These are phyloP conservation scores for Corvus cornix DNA, from an alignment of 2,113 vertebrate species.

Conservation along the genomic window DNA sequence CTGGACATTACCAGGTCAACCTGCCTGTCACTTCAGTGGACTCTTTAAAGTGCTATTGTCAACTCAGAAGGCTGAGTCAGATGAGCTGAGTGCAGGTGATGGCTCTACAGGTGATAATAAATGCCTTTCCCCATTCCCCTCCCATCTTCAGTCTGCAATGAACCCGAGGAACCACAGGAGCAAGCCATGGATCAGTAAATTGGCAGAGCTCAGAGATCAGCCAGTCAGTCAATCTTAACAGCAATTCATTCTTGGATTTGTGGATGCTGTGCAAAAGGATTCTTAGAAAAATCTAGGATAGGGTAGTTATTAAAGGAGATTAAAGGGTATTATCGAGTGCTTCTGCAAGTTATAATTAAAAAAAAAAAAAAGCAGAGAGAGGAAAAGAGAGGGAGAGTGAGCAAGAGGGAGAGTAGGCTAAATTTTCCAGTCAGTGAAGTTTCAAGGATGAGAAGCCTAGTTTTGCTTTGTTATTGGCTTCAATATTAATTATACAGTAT, in stretches of 20 bases:
- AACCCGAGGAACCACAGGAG: neutral
- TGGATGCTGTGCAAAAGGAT: slow-evolving; percentile 66
- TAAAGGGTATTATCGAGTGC: slow-evolving; percentile 74
- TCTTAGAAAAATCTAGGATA: slow-evolving; percentile 66
- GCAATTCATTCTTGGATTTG: slow-evolving; percentile 68
- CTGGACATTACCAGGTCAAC: neutral
- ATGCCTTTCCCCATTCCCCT: neutral
- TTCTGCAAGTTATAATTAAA: slow-evolving; percentile 75
- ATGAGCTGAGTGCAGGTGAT: neutral
- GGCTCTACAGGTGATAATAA: neutral
- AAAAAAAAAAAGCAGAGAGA: neutral
- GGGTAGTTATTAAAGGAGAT: slow-evolving; percentile 78
- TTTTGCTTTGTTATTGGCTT: slow-evolving; percentile 63
- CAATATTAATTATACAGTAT: slow-evolving; percentile 72
- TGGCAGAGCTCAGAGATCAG: slow-evolving; percentile 57
- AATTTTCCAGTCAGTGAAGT: slow-evolving; percentile 75
- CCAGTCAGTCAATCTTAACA: slow-evolving; percentile 69
- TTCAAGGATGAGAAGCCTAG: slow-evolving; percentile 72
- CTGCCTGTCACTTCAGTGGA: neutral
- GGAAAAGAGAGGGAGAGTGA: neutral
- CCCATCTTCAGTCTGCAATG: neutral
- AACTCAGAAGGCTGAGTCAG: neutral
- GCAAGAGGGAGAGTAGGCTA: slow-evolving; percentile 44
- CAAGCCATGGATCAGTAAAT: slow-evolving; percentile 36
- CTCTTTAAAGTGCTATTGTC: neutral